phyloP scores from a whole-genome alignment of 2,113 vertebrate genomes.

The Ptychochromis oligacanthus region DNA sequence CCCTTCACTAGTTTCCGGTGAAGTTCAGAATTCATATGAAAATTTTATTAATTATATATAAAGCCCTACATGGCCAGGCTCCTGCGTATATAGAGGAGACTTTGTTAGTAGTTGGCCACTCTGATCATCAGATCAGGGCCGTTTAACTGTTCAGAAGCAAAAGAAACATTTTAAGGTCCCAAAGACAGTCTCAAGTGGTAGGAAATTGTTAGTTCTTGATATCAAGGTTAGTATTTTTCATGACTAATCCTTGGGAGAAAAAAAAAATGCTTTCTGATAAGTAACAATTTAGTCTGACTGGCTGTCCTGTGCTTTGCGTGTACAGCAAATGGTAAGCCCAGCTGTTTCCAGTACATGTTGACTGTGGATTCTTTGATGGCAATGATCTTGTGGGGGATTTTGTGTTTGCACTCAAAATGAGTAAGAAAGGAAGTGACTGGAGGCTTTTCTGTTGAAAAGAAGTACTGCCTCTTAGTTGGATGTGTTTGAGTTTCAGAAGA shows the following conservation, averaged over 20 bases:
- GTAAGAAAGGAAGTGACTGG: constrained; percentile 10
- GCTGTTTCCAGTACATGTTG: constrained; percentile 15
- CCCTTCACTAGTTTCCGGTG: not conserved
- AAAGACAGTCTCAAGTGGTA: not conserved
- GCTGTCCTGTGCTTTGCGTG: not conserved
- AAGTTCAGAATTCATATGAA: not conserved
- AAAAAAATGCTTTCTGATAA: constrained; percentile 4
- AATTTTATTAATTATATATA: too few relatives aligned
- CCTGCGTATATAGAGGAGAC: not conserved
- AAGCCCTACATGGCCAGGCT: too few relatives aligned
- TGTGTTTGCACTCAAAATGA: constrained; percentile 19
- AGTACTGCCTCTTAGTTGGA: not conserved
- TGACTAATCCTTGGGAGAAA: not conserved
- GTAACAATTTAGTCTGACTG: not conserved
- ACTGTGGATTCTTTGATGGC: constrained; percentile 3
- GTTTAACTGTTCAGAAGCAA: not conserved
- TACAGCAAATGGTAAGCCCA: not conserved
- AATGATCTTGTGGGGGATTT: constrained; percentile 15
- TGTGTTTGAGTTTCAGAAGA: not conserved
- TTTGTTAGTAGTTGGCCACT: not conserved
- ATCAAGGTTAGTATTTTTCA: not conserved
- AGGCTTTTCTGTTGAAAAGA: not conserved
- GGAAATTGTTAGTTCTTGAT: not conserved
- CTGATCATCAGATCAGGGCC: not conserved
- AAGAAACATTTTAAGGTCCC: not conserved